Conservation (phyloP, 1,140 invertebrate genomes). For the Scaptodrosophila lebanonensis region DNA sequence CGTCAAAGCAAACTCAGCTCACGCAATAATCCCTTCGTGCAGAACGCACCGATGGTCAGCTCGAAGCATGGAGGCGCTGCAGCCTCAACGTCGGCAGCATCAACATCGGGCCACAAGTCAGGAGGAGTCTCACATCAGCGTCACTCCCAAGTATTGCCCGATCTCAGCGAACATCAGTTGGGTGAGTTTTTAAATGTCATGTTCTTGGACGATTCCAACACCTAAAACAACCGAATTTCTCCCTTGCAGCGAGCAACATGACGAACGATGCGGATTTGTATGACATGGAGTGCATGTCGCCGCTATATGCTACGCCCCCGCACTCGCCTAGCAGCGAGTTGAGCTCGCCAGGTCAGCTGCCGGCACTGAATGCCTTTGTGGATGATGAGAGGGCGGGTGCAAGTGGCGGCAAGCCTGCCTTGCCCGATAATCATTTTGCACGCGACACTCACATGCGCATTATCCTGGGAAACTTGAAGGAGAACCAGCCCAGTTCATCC, state of each 20-base stretch:
- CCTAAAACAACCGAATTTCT: not conserved
- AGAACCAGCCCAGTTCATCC: conserved; percentile 69
- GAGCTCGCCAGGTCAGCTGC: conserved; percentile 78
- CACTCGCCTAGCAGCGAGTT: conserved; percentile 88
- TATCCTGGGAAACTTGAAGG: conserved; percentile 84
- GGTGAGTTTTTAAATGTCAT: conserved; percentile 27
- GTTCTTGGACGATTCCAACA: not conserved
- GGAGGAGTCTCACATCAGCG: conserved; percentile 78
- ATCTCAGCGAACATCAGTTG: conserved; percentile 75
- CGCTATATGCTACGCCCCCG: conserved; percentile 89
- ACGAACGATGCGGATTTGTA: conserved; percentile 75
- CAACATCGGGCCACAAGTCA: conserved; percentile 38
- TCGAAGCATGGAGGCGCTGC: conserved; percentile 79
- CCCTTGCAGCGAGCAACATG: conserved; percentile 52
- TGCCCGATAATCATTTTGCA: conserved; percentile 86
- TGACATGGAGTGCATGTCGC: conserved; percentile 79
- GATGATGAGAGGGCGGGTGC: conserved; percentile 77
- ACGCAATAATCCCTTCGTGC: conserved; percentile 63
- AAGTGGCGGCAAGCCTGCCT: conserved; percentile 46
- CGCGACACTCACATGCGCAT: conserved; percentile 94
- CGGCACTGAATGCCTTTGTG: conserved; percentile 78
- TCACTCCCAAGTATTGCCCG: conserved; percentile 75
- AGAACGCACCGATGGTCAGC: conserved; percentile 58
- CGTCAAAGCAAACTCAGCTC: conserved; percentile 76
- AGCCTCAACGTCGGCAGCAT: conserved; percentile 47